Evolutionary conservation across 2,797 vertebrate species (phyloP), one percentile per base, ranked within the genome.

Genomic region (Mormyrus hasselquistii): DNA sequence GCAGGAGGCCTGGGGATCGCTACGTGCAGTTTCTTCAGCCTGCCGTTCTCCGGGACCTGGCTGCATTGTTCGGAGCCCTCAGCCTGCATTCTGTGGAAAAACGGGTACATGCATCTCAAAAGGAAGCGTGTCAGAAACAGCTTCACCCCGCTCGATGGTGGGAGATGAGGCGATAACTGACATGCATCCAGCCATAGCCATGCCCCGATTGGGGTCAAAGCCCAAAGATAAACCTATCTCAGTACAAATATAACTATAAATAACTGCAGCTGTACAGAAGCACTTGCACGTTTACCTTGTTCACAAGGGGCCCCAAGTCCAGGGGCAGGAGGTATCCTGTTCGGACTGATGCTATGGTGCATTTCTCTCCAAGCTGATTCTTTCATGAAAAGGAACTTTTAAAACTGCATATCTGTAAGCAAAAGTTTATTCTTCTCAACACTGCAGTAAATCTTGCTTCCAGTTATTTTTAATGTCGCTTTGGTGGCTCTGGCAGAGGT

Each of bases 11-110:
- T 38, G 12, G 73, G 86, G 89, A 89, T 90, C 3, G 91, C 92
- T 96, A 96, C 94, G 95, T 96, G 96, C 95, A 90, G 92, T 96
- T 96, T 96, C 93, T 93, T 92, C 89, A 87, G 91, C 91, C 91
- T 93, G 91, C 87, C 92, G 55, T 92, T 90, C 94, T 92, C 91
- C 90, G 90, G 2, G 41, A 91, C 91, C 89, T 90, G 89, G 91
- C 44, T 1, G 90, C 87, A 95, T 96, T 96, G 94, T 96, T 93
- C 94, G 90, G 25, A 86, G 92, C 93, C 94, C 95, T 92, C 94
- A 95, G 93, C 95, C 94, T 94, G 94, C 94, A 95, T 95, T 94
- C 89, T 91, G 92, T 91, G 79, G 85, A 88, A 94, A 93, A 94
- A 94, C 94, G 91, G 91, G 93, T 92, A 93, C 91, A 93, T 93